A percentile compares a stretch with the other conserved stretches of the same genome.
These are phyloP conservation scores for Ecdyonurus torrentis DNA, from an alignment of 2,888 invertebrate species.

Conservation along the genomic window DNA sequence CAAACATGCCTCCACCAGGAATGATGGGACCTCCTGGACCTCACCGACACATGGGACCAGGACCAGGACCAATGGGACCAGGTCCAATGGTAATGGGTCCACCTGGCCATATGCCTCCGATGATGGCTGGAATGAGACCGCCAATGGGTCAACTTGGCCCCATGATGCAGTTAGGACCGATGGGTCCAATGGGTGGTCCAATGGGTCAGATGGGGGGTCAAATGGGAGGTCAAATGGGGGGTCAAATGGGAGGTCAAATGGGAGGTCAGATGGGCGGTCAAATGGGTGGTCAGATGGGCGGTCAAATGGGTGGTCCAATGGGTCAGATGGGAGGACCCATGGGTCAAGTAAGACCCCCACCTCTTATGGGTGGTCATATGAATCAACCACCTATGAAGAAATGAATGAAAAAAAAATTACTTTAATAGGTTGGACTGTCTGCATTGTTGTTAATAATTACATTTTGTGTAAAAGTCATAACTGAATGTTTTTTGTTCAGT, in stretches of 20 bases:
- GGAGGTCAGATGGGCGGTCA: neutral
- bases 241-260: neutral
- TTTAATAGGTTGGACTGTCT: too few species aligned
- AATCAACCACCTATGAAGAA: neutral
- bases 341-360: neutral
- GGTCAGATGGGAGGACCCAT: neutral
- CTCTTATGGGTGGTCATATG: neutral
- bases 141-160: conserved; percentile 56
- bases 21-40: conserved; percentile 34
- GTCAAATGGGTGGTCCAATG: too few species aligned
- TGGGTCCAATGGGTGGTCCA: conserved; percentile 46
- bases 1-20: conserved; percentile 32
- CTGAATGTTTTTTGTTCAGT: too few species aligned
- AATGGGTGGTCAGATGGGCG: neutral
- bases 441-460: too few species aligned
- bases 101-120: conserved; percentile 55
- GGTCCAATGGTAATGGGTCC: conserved; percentile 48
- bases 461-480: too few species aligned
- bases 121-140: conserved; percentile 60
- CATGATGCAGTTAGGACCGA: conserved; percentile 37
- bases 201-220: conserved; percentile 16
- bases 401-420: too few species aligned
- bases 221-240: neutral
- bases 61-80: conserved; percentile 42
- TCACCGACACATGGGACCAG: conserved; percentile 31